Base-by-base conservation (phyloP, 1,140 invertebrate genomes). In the Neodiprion virginianus region DNA sequence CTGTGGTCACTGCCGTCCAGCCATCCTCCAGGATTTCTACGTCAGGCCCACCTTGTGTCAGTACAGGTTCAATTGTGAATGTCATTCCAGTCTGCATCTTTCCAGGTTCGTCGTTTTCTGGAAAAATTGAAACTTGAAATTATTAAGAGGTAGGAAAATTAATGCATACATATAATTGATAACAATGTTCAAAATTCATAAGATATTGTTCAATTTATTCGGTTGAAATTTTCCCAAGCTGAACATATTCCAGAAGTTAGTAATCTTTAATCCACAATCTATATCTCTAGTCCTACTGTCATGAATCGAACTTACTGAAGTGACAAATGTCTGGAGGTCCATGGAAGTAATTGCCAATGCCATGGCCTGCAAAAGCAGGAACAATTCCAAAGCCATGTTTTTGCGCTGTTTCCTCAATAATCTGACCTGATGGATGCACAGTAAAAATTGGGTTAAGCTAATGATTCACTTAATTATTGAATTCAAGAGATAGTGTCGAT, bases 51-150 rank as follows among this genome's bases (percentile, higher is more conserved):
- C 97, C 96, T 81, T 96, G 92, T 21, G 92, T 92, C 21, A 98
- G 81, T 14, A 95, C 93, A n/a, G 97, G 97, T 84, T 98, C 97
- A 67, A 99, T 95, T 1, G 97, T 98, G 83, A 99, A 98, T 1
- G 95, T 95, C 95, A 98, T 98, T 28, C 96, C 96, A 66, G 93
- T 82, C 78, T 91, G 80, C 97, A 98, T 98, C 48, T 88, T 80
- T n/a, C 93, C 95, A 10, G 91, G 88, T 80, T 90, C 90, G 67
- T 91, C 79, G 86, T 96, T 94, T 78, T 89, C 95, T 96, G 75
- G 40, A 84, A 87, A 40, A 76, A 8, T 74, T 28, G 14, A 73
- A 73, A 65, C 48, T 70, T 50, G 1, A 71, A n/a, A 71, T 73
- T 40, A 40, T 40, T 40, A 40, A 40, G 28, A 3, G 1, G 28